Conservation (phyloP, 2,113 vertebrate species). For the Leptobrachium ailaonicum region DNA sequence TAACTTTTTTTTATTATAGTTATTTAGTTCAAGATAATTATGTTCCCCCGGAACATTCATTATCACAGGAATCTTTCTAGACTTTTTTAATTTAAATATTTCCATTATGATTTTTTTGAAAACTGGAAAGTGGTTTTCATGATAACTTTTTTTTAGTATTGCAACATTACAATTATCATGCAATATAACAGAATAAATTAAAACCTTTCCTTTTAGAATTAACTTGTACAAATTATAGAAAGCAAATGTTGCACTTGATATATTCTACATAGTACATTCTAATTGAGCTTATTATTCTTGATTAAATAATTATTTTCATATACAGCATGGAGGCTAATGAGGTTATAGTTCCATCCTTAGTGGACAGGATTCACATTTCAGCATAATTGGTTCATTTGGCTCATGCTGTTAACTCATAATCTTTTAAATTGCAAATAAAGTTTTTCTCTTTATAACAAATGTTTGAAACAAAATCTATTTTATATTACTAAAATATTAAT, state of each 20-base stretch:
- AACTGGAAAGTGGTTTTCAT: background rate
- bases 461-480: background rate
- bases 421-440: conserved; percentile 31
- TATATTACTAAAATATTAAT: background rate
- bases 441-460: background rate
- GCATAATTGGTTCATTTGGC: conserved; percentile 36
- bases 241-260: background rate
- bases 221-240: background rate
- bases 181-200: background rate
- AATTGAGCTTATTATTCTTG: conserved; percentile 35
- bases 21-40: too few species aligned
- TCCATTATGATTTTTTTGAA: background rate
- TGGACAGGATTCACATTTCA: conserved; percentile 38
- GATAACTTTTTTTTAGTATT: background rate
- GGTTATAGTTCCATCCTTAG: conserved; percentile 32
- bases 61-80: too few species aligned
- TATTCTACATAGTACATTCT: conserved; percentile 11
- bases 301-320: conserved; percentile 36
- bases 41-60: too few species aligned
- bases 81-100: too few species aligned
- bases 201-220: background rate
- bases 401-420: conserved; percentile 35
- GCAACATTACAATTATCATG: background rate
- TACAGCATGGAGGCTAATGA: conserved; percentile 29
- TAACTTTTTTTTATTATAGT: too few species aligned